These are phyloP conservation scores for Nephrotoma appendiculata DNA, from an alignment of 2,888 invertebrate species.

Conservation along the genomic window DNA sequence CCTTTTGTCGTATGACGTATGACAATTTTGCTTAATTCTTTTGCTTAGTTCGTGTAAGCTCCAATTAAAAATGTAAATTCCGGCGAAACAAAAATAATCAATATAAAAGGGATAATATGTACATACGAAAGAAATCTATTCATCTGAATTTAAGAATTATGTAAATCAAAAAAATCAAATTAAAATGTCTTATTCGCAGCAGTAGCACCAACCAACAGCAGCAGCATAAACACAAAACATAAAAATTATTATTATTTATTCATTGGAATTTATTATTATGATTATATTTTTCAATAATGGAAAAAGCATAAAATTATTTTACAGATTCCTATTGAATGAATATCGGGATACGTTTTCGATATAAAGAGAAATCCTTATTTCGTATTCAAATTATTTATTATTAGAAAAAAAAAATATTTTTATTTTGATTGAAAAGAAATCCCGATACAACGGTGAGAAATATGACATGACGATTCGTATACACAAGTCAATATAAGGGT, in stretches of 20 bases:
- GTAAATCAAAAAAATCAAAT: neutral
- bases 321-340: neutral
- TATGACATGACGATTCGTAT: neutral
- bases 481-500: neutral
- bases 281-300: neutral
- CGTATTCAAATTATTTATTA: neutral
- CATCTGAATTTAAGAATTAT: neutral
- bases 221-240: neutral
- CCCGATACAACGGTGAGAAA: constrained; percentile 1
- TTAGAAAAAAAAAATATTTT: neutral
- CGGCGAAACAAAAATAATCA: neutral
- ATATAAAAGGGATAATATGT: neutral
- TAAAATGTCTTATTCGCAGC: neutral
- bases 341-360: neutral
- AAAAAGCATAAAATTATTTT: neutral
- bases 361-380: neutral
- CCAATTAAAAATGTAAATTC: neutral
- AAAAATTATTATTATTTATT: neutral
- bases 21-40: too few relatives aligned
- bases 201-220: neutral
- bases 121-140: neutral
- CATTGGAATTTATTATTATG: neutral
- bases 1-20: too few relatives aligned
- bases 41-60: too few relatives aligned
- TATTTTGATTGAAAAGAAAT: constrained; percentile 2